Percentiles rank a stretch among this genome's conserved stretches.
Evolutionary conservation across 2,113 vertebrate species (phyloP).

Genomic region (Prinia subflava): DNA sequence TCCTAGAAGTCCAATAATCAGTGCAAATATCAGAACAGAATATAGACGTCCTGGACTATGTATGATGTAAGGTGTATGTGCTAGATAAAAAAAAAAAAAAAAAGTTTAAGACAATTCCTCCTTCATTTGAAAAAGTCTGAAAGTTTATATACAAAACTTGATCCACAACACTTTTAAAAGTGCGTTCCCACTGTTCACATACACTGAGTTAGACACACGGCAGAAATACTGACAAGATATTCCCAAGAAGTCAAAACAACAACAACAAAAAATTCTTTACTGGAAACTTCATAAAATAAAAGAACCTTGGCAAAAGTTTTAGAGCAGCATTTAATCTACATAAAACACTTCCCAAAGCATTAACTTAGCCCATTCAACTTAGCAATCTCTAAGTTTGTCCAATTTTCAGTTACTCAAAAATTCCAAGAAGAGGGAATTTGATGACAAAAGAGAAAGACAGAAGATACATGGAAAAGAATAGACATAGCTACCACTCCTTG

Average conservation of each 20-base stretch:
- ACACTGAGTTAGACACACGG: accelerated
- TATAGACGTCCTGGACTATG: not conserved
- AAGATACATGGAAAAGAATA: not conserved
- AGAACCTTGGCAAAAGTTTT: not conserved
- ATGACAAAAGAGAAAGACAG: not conserved
- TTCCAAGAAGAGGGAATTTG: not conserved
- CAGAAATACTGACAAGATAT: not conserved
- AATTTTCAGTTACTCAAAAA: not conserved
- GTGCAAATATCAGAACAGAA: not conserved
- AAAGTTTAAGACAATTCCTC: not conserved
- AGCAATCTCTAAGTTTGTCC: not conserved
- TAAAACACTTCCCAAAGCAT: not conserved
- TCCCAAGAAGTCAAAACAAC: not conserved
- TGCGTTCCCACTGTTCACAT: not conserved
- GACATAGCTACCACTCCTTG: not conserved
- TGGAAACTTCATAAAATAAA: not conserved
- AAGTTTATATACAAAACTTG: not conserved
- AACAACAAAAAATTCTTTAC: not conserved
- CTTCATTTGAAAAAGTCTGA: not conserved
- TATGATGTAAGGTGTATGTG: not conserved
- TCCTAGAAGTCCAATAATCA: not conserved
- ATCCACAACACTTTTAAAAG: not conserved
- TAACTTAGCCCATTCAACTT: not conserved
- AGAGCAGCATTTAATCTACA: not conserved
- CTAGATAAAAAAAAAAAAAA: not conserved